Conservation (phyloP, 2,797 vertebrate species). For the Craterocephalus amniculus region DNA sequence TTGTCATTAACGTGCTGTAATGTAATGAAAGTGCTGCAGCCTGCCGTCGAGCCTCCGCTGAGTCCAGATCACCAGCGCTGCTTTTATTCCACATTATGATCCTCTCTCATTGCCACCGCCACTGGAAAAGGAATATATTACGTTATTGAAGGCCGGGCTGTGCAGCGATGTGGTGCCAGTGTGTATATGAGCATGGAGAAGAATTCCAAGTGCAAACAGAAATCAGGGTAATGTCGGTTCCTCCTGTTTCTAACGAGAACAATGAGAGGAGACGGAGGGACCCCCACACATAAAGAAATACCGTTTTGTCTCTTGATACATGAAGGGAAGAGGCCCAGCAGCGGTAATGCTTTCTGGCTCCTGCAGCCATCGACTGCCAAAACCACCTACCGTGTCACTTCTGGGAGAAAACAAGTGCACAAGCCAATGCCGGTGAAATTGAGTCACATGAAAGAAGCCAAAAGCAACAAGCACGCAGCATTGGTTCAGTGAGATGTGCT, state of each 20-base stretch:
- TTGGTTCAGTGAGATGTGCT: constrained; percentile 15
- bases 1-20: constrained; percentile 38
- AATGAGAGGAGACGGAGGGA: constrained; percentile 11
- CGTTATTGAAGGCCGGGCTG: constrained; percentile 21
- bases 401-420: constrained; percentile 20
- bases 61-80: constrained; percentile 35
- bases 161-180: constrained; percentile 12
- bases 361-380: constrained; percentile 46
- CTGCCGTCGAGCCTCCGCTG: not conserved
- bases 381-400: constrained; percentile 51
- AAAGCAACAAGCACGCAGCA: constrained; percentile 8
- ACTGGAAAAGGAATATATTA: constrained; percentile 33
- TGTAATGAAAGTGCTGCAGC: constrained; percentile 47
- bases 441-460: constrained; percentile 19
- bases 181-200: constrained; percentile 39
- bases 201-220: constrained; percentile 36
- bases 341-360: constrained; percentile 63
- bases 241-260: constrained; percentile 14
- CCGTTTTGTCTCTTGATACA: constrained; percentile 3
- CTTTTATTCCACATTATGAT: constrained; percentile 57
- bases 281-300: constrained; percentile 19
- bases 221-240: constrained; percentile 15
- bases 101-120: constrained; percentile 20
- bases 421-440: constrained; percentile 13
- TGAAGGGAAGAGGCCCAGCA: constrained; percentile 34